phyloP scores from a whole-genome alignment of 2,888 invertebrate species.

The Sarcophaga rosellei region DNA sequence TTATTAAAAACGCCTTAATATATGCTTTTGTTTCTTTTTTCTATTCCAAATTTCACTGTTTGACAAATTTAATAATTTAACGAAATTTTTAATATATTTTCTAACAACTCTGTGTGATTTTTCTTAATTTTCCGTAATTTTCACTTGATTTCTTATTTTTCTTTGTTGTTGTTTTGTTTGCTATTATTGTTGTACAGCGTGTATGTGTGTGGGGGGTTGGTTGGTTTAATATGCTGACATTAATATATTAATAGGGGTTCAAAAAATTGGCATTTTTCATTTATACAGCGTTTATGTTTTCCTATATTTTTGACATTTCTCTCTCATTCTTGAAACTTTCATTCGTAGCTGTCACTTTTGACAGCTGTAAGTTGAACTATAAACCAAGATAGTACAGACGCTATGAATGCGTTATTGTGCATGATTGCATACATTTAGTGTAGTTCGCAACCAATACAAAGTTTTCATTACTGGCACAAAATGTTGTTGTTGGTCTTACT shows the following conservation, averaged over 20 bases:
- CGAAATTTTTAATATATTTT: background rate
- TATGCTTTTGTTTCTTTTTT: background rate
- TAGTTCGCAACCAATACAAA: too few relatives aligned
- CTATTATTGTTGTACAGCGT: conserved; percentile 14
- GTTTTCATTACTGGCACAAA: too few relatives aligned
- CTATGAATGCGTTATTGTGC: too few relatives aligned
- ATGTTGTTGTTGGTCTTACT: too few relatives aligned
- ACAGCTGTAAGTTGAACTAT: background rate
- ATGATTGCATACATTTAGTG: too few relatives aligned
- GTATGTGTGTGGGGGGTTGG: conserved; percentile 44
- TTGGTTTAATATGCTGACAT: conserved; percentile 64
- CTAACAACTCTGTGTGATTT: background rate
- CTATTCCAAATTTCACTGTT: background rate
- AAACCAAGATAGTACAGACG: too few relatives aligned
- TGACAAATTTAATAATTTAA: background rate
- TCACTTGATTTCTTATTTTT: conserved; percentile 14
- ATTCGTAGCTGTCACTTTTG: conserved; percentile 48
- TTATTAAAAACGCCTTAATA: background rate
- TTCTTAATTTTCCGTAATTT: background rate
- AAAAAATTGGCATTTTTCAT: conserved; percentile 29
- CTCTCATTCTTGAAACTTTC: too few relatives aligned
- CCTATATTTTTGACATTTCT: conserved; percentile 1
- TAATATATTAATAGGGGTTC: conserved; percentile 63
- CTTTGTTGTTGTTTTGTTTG: conserved; percentile 12
- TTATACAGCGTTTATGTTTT: conserved; percentile 47